Evolutionary conservation across 2,113 vertebrate species (phyloP), one percentile per base, ranked within the genome.

Genomic region (Zosterops lateralis): DNA sequence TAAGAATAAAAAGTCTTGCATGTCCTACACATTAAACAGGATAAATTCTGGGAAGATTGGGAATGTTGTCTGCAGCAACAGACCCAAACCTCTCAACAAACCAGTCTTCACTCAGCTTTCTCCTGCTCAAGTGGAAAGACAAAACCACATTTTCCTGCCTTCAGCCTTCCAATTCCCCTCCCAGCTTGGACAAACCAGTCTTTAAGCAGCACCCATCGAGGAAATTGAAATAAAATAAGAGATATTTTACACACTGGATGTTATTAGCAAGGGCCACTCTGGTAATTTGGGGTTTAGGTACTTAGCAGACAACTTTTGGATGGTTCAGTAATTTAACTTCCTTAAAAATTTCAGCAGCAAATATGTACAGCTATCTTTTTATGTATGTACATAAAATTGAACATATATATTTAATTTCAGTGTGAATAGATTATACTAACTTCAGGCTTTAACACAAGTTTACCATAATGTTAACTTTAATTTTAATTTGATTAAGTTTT

Each of bases 401-500:
- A 34, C 53, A 67, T 84, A 40, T 47, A 47, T 70, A 42, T 83
- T 87, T 73, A 38, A 93, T 93, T 90, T 50, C 38, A 88, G 9
- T 76, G 83, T 29, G 75, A 79, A 61, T 65, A 86, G 70, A 70
- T 75, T 31, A 32, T 13, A 31, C 22, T 50, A 42, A 74, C 71
- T 68, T 60, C 65, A 72, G 14, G 11, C 56, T 84, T 84, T 65
- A 53, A 70, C 50, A n/a, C 14, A 53, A 62, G 36, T 87, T 95
- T 92, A 67, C 90, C 40, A 48, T 67, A 68, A 83, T 61, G 75
- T 90, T 75, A 88, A 76, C 64, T 95, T 93, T 67, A 7, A 81
- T 81, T 91, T 78, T 84, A 51, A 93, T 93, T 87, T 6, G 4
- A 82, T 90, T 84, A 58, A 74, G 36, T 82, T 93, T 96, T 91